Percentiles rank a stretch among this genome's conserved stretches.
Evolutionary conservation across 2,888 invertebrate species (phyloP).

Genomic region (Agonopterix heracliana): DNA sequence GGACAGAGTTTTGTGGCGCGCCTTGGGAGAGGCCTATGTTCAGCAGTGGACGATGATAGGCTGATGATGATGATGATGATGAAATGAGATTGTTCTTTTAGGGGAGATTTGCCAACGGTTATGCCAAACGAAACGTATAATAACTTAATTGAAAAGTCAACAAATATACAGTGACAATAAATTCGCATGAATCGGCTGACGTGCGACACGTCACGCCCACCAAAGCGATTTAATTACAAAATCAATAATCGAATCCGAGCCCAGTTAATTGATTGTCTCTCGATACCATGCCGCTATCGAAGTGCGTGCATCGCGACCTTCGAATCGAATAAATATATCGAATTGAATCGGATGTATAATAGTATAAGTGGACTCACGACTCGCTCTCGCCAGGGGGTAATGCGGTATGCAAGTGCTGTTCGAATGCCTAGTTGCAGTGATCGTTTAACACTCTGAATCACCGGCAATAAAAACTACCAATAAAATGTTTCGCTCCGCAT

Average conservation of each 20-base stretch:
- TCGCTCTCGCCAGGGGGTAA: background rate
- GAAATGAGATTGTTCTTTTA: no score
- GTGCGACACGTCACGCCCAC: conserved; percentile 47
- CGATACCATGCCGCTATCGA: conserved; percentile 51
- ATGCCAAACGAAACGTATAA: background rate
- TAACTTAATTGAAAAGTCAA: conserved; percentile 1
- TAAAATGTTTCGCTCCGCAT: background rate
- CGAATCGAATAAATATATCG: background rate
- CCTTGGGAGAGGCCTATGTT: no score
- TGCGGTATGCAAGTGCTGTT: background rate
- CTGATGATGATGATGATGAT: no score
- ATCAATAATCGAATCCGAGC: conserved; percentile 69
- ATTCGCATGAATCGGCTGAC: conserved; percentile 6
- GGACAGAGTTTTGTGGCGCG: no score
- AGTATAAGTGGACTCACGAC: background rate
- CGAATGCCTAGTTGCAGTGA: background rate
- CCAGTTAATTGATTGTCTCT: conserved; percentile 60
- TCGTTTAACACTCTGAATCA: conserved; percentile 2
- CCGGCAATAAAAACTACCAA: conserved; percentile 5
- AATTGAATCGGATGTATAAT: conserved; percentile 1
- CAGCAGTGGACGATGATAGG: no score
- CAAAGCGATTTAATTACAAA: conserved; percentile 68
- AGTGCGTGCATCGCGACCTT: conserved; percentile 46
- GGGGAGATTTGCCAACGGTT: no score
- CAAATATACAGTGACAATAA: background rate